A percentile compares a stretch with the other conserved stretches of the same genome.
These are phyloP conservation scores for Globodera rostochiensis DNA, from an alignment of 1,140 invertebrate species.

Conservation along the genomic window DNA sequence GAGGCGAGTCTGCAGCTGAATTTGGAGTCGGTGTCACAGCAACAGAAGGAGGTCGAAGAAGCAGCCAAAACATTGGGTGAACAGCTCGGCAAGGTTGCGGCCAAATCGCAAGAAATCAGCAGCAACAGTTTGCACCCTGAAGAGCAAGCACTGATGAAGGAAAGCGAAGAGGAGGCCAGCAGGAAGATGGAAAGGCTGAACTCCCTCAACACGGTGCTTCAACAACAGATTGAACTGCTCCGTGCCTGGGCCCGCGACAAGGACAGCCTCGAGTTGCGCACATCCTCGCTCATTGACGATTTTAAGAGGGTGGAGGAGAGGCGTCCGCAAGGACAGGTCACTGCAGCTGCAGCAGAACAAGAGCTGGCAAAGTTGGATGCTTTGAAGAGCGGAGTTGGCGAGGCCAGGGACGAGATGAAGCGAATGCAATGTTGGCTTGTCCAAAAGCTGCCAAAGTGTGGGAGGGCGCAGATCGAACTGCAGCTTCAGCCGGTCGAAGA, in stretches of 20 bases:
- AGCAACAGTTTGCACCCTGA: constrained; percentile 16
- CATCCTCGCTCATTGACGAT: constrained; percentile 13
- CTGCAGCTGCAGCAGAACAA: constrained; percentile 13
- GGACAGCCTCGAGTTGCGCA: constrained; percentile 21
- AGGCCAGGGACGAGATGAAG: constrained; percentile 13
- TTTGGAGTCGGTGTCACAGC: background rate
- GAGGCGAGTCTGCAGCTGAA: constrained; percentile 1
- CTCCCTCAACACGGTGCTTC: constrained; percentile 13
- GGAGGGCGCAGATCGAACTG: constrained; percentile 2
- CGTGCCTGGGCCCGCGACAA: background rate
- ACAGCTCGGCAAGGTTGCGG: constrained; percentile 2
- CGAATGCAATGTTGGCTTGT: constrained; percentile 14
- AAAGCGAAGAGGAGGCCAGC: constrained; percentile 20
- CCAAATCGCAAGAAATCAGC: background rate
- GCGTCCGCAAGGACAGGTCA: background rate
- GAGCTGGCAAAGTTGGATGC: constrained; percentile 23
- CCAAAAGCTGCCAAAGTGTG: background rate
- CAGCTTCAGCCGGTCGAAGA: constrained; percentile 5
- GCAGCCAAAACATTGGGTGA: constrained; percentile 1
- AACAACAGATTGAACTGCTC: constrained; percentile 28
- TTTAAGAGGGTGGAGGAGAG: constrained; percentile 12
- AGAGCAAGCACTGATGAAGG: constrained; percentile 8
- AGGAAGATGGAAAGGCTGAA: constrained; percentile 21
- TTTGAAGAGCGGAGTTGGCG: background rate
- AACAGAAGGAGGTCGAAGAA: constrained; percentile 1